A percentile compares a stretch with the other conserved stretches of the same genome.
These are phyloP conservation scores for Sebastes steindachneri DNA, from an alignment of 2,797 vertebrate genomes.

Conservation along the genomic window DNA sequence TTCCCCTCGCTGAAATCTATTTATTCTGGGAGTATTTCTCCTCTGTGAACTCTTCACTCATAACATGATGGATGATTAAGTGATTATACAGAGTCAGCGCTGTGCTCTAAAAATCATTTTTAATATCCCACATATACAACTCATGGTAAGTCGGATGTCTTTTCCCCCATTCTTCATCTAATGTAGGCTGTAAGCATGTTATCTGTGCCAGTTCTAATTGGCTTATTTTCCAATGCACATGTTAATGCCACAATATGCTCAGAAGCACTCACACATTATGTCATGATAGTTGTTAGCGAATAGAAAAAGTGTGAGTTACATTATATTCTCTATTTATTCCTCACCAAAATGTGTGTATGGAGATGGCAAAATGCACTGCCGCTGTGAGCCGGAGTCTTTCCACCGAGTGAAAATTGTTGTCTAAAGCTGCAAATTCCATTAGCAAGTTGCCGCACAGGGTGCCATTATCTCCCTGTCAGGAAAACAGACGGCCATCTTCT, in stretches of 20 bases:
- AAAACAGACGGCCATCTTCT: constrained; percentile 13
- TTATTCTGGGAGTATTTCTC: constrained; percentile 47
- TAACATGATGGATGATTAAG: constrained; percentile 60
- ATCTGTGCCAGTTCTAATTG: not conserved
- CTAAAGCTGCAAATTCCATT: constrained; percentile 44
- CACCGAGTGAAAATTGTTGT: constrained; percentile 9
- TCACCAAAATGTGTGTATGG: constrained; percentile 6
- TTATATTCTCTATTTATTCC: constrained; percentile 36
- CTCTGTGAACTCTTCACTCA: constrained; percentile 59
- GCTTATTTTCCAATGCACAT: not conserved
- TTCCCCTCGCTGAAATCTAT: constrained; percentile 38
- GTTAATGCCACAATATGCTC: not conserved
- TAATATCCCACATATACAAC: constrained; percentile 34
- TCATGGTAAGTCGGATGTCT: not conserved
- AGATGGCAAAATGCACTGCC: constrained; percentile 10
- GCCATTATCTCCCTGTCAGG: constrained; percentile 12
- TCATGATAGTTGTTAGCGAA: not conserved
- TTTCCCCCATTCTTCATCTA: not conserved
- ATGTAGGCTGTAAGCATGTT: not conserved
- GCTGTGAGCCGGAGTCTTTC: constrained; percentile 25
- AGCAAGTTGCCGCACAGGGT: constrained; percentile 11
- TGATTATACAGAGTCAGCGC: constrained; percentile 36
- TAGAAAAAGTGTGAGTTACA: constrained; percentile 14
- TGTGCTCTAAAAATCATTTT: constrained; percentile 43
- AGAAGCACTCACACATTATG: not conserved